Evolutionary conservation across 53 echinoderm and acorn worm genomes (phyloP).

Genomic region (Hippasteria phrygiana): DNA sequence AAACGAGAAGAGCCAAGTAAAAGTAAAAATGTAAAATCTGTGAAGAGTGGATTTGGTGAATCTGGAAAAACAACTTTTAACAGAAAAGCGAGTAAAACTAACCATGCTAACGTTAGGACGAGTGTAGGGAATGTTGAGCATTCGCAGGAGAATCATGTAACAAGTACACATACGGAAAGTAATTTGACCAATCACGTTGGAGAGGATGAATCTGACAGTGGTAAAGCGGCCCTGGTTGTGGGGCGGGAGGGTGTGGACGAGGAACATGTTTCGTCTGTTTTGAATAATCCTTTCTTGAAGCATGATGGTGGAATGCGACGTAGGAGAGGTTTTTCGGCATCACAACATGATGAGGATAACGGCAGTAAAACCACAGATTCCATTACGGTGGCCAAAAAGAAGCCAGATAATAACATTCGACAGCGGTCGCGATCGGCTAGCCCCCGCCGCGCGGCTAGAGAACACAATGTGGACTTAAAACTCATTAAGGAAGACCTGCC

Average conservation of each 20-base stretch:
- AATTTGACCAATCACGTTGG: constrained; percentile 39
- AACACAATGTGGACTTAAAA: constrained; percentile 27
- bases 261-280: constrained; percentile 88
- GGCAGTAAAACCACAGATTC: constrained; percentile 10
- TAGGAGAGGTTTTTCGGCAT: neutral
- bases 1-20: neutral
- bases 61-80: neutral
- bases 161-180: neutral
- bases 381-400: neutral
- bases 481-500: neutral
- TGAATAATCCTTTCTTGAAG: constrained; percentile 88
- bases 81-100: constrained; percentile 6
- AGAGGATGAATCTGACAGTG: constrained; percentile 17
- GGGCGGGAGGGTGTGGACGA: constrained; percentile 84
- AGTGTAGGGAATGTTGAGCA: neutral
- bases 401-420: constrained; percentile 50
- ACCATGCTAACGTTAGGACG: neutral
- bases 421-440: constrained; percentile 47
- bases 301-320: constrained; percentile 59
- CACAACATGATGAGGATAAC: neutral
- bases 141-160: constrained; percentile 39
- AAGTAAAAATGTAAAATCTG: neutral
- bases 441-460: constrained; percentile 42
- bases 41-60: neutral
- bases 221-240: neutral